Conservation (phyloP, 1,140 invertebrate genomes). For the Drosophila albomicans region DNA sequence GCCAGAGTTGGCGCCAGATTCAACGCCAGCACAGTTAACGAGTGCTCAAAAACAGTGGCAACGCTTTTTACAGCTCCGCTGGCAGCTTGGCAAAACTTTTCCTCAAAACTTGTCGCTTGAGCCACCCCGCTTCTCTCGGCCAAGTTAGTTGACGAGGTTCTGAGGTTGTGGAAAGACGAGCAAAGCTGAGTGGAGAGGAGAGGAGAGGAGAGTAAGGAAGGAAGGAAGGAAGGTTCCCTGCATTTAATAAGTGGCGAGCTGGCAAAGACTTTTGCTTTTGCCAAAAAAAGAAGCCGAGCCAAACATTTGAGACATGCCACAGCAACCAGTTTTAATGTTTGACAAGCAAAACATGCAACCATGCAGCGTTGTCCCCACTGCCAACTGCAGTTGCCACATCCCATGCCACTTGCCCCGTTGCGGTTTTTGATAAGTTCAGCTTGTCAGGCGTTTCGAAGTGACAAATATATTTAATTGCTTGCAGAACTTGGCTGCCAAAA, state of each 20-base stretch:
- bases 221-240: conserved; percentile 51
- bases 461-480: conserved; percentile 81
- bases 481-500: conserved; percentile 68
- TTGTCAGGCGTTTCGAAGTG: conserved; percentile 76
- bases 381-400: conserved; percentile 17
- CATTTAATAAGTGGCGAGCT: conserved; percentile 52
- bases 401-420: conserved; percentile 26
- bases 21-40: conserved; percentile 57
- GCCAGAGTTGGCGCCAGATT: not conserved
- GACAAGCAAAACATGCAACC: conserved; percentile 65
- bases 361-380: conserved; percentile 26
- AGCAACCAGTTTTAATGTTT: conserved; percentile 72
- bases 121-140: conserved; percentile 50
- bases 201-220: not conserved
- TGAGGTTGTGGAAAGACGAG: conserved; percentile 46
- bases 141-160: conserved; percentile 58
- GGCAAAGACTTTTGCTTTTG: conserved; percentile 35
- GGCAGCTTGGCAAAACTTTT: conserved; percentile 47
- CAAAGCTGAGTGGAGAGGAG: too few relatives aligned
- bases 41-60: conserved; percentile 43
- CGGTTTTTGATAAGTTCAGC: conserved; percentile 60
- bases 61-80: conserved; percentile 27
- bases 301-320: conserved; percentile 60
- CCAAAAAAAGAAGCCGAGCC: conserved; percentile 41
- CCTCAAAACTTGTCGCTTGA: conserved; percentile 41